Evolutionary conservation across 2,113 vertebrate genomes (phyloP), one percentile per base, ranked within the genome.

Genomic region (Sinocyclocheilus anophthalmus): DNA sequence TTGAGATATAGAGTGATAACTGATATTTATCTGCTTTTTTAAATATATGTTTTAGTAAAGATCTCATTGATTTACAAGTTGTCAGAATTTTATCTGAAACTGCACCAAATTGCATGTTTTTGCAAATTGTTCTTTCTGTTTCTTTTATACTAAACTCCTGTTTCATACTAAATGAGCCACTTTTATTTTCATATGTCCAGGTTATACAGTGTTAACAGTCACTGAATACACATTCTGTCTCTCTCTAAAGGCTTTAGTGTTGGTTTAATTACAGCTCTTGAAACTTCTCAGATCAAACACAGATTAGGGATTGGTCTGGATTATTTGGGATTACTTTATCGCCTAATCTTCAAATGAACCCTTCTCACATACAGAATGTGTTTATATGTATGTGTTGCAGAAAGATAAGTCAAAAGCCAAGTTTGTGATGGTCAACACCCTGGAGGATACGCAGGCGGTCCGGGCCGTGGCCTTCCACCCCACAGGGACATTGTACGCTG

Each of bases 381-480:
- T 81, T 33, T 79, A 37, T 81, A 24, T 73, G 18, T 83, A 5
- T 83, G 16, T 75, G 16, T 39, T 14, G 20, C 73, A 98, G 97
- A 95, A 90, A 69, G 96, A 97, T 76, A 95, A 97, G 87, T 84
- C 95, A 70, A 97, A 97, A 92, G 94, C 93, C 67, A 96, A 96
- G 72, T 99, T 99, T 92, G 94, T 97, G 89, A 96, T 96, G 9
- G 95, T 99, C 88, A 97, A 95, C 85, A 96, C 96, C 77, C 89
- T 99, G 84, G 98, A 99, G 91, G 98, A 99, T 70, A 98, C 97
- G 6, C 98, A 99, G 91, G 98, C 98, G 78, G 95, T 99, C 75
- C 96, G 98, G 88, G 98, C 98, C 20, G 98, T 99, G 84, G 97
- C 98, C 89, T 99, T 99, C 90, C 97, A 99, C 93, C 98, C 98